Evolutionary conservation across 2,797 vertebrate genomes (phyloP).

Genomic region (Nothura maculosa): DNA sequence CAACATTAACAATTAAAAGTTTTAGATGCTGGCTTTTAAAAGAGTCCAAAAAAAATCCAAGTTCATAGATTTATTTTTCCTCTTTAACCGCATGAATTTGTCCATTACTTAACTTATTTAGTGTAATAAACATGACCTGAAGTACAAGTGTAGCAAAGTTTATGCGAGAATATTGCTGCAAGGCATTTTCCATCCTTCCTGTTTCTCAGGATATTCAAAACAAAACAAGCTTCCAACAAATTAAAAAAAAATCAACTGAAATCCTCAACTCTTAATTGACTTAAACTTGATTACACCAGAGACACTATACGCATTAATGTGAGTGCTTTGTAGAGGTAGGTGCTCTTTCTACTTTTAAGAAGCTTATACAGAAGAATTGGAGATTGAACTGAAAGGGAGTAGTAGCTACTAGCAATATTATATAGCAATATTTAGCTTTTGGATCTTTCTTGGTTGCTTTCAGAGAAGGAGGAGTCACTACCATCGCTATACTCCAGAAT

Average conservation of each 20-base stretch:
- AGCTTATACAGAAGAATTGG: neutral
- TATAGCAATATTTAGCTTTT: neutral
- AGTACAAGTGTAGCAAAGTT: neutral
- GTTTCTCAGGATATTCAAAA: neutral
- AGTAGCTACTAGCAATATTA: neutral
- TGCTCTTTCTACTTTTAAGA: neutral
- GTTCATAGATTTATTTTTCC: neutral
- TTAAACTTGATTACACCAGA: neutral
- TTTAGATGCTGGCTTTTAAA: neutral
- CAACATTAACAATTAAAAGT: neutral
- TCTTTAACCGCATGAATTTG: neutral
- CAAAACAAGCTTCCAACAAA: neutral
- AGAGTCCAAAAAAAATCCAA: neutral
- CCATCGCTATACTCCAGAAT: neutral
- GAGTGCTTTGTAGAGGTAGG: neutral
- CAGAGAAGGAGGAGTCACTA: neutral
- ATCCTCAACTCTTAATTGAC: neutral
- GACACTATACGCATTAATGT: neutral
- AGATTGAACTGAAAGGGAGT: neutral
- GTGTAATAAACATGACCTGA: neutral
- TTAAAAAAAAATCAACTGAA: neutral
- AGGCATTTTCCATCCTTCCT: neutral
- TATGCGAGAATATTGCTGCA: neutral
- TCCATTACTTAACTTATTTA: neutral
- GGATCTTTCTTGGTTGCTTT: neutral